Evolutionary conservation across 2,113 vertebrate species (phyloP).

Genomic region (Megaceryle torquata): DNA sequence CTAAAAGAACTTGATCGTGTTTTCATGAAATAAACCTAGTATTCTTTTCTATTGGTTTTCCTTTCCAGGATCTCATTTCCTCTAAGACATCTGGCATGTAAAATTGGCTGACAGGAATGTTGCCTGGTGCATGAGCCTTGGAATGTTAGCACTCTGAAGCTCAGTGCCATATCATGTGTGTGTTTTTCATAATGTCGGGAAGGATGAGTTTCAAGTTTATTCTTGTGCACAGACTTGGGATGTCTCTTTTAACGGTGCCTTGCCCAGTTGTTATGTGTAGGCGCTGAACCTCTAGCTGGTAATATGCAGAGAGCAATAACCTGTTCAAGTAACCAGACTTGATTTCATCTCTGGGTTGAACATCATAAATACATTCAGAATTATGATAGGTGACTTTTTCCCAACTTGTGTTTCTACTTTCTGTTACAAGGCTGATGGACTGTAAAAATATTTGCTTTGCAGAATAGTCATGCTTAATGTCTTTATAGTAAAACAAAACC

Average conservation of each 20-base stretch:
- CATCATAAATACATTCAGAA: background rate
- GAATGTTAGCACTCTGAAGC: conserved; percentile 44
- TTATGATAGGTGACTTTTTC: background rate
- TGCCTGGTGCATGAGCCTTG: conserved; percentile 40
- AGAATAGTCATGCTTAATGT: background rate
- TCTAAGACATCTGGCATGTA: conserved; percentile 26
- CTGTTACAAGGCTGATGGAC: background rate
- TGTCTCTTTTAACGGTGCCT: background rate
- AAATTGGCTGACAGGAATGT: conserved; percentile 1
- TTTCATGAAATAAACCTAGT: conserved; percentile 21
- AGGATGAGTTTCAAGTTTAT: conserved; percentile 70
- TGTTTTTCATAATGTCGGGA: conserved; percentile 69
- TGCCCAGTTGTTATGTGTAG: background rate
- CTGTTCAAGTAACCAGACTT: background rate
- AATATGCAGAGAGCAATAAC: background rate
- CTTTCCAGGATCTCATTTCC: conserved; percentile 15
- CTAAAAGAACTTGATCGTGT: background rate
- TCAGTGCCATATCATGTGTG: conserved; percentile 48
- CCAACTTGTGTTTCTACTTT: background rate
- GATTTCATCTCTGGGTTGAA: background rate
- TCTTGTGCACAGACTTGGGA: background rate
- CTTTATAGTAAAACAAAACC: background rate
- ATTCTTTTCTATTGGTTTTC: background rate
- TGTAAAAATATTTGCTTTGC: conserved; percentile 19
- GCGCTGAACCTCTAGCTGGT: background rate